Base-by-base conservation (phyloP, 2,113 vertebrate species). In the Sminthopsis crassicaudata region DNA sequence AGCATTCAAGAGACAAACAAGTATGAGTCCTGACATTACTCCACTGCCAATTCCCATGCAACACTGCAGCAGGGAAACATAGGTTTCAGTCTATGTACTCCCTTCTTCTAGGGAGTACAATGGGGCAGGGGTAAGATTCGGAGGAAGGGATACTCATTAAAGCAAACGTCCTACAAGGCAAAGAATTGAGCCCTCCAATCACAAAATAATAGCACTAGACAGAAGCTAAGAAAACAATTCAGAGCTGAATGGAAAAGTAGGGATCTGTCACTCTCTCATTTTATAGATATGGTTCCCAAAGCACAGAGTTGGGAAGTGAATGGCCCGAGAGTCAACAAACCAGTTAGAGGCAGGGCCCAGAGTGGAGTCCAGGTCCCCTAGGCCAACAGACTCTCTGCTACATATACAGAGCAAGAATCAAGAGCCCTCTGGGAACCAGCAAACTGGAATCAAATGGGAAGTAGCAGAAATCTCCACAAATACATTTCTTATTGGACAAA, bases 301-400 rank as follows among this genome's bases (percentile, higher is more conserved):
- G 22, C 46, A 42, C 91, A 48, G 48, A 90, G 67, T 91, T 57
- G 67, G 8, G 7, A 50, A 46, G 48, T 90, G 50, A 25, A 23
- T 22, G 12, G 42, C 53, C 36, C 46, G 52, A 36, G 52, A n/a
- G 95, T 92, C 96, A 92, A 11, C 46, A 46, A 92, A 91, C 57
- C 11, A 16, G 46, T 24, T 23, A 55, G 52, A 0, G 0, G 16
- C 22, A 12, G 2, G 36, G 46, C 52, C 36, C 51, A 27, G 88
- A 54, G n/a, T 27, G 54, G 4, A 51, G 12, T 2, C 50, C 52
- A 16, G 90, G 89, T 55, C 10, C 52, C 91, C 60, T 67, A 76
- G 42, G 24, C 36, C 51, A 27, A 67, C 36, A 27, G 51, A 60
- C 2, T 2, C 4, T 1, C 4, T 19, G 55, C 8, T 46, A 30